phyloP scores from a whole-genome alignment of 1,140 invertebrate genomes.

The Neelides sp. region DNA sequence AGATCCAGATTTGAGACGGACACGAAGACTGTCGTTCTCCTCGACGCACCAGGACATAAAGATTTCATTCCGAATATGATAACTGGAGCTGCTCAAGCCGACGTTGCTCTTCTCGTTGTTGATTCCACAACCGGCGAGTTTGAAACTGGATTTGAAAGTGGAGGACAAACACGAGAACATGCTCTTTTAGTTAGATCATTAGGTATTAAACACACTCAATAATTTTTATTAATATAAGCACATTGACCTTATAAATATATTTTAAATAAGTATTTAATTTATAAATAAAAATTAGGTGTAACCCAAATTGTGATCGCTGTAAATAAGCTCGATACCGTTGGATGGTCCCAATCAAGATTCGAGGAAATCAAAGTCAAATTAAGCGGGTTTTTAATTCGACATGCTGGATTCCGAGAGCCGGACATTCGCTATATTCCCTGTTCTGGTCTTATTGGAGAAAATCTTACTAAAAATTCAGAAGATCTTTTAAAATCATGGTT shows the following conservation, averaged over 20 bases:
- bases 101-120: conserved; percentile 89
- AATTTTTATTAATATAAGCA: background rate
- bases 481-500: conserved; percentile 67
- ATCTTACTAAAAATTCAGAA: conserved; percentile 60
- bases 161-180: conserved; percentile 96
- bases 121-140: conserved; percentile 91
- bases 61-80: conserved; percentile 99
- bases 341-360: conserved; percentile 68
- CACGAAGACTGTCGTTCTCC: conserved; percentile 65
- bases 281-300: conserved; percentile 45
- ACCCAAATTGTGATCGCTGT: conserved; percentile 71
- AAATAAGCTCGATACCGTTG: conserved; percentile 71
- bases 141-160: conserved; percentile 94
- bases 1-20: conserved; percentile 85
- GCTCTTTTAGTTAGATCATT: conserved; percentile 81
- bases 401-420: conserved; percentile 82
- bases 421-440: conserved; percentile 88
- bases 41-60: conserved; percentile 96
- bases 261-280: background rate
- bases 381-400: conserved; percentile 67
- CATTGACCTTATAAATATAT: no score
- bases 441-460: conserved; percentile 87
- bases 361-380: conserved; percentile 75
- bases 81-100: conserved; percentile 88
- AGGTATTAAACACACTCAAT: conserved; percentile 42